These are phyloP conservation scores for Saccopteryx leptura DNA, from an alignment of 2,113 vertebrate species.

Conservation along the genomic window DNA sequence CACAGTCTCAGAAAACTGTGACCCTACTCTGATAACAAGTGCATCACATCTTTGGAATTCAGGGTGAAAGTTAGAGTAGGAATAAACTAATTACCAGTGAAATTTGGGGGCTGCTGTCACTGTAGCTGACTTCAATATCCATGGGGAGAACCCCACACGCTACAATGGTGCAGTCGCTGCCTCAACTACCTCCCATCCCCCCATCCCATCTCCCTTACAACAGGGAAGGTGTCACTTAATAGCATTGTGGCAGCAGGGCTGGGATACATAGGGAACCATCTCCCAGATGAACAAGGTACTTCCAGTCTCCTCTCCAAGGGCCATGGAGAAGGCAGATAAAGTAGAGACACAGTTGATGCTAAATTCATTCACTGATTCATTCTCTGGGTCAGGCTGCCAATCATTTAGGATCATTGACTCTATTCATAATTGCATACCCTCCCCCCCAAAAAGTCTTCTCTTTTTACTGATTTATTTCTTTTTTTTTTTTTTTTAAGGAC, in stretches of 20 bases:
- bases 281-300: neutral
- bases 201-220: neutral
- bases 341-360: neutral
- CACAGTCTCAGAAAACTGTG: neutral
- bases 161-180: neutral
- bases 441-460: neutral
- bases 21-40: rapidly evolving
- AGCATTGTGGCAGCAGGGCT: neutral
- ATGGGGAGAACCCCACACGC: neutral
- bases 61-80: neutral
- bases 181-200: neutral
- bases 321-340: neutral
- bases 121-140: rapidly evolving
- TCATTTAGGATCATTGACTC: neutral
- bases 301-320: neutral
- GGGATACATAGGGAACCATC: neutral
- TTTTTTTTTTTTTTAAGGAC: neutral
- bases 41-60: neutral
- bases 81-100: neutral
- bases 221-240: neutral
- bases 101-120: neutral
- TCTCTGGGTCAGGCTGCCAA: neutral
- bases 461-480: neutral
- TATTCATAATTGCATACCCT: neutral
- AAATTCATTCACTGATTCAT: neutral